Percentiles rank a stretch among this genome's conserved stretches.
phyloP scores from a whole-genome alignment of 2,888 invertebrate species.

The Caenorhabditis doughertyi region DNA sequence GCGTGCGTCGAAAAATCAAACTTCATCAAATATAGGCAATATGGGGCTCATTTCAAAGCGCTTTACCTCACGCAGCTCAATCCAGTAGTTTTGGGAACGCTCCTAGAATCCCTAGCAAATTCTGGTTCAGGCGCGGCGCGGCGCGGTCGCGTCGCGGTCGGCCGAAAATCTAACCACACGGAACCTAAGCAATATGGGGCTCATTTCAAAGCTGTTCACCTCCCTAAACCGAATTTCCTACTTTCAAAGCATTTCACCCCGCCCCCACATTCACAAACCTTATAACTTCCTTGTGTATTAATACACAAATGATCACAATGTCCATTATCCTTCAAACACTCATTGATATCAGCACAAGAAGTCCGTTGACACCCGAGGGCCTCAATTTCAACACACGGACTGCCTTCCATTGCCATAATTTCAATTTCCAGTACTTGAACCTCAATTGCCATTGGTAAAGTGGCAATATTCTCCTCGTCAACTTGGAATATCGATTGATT shows the following conservation, averaged over 20 bases:
- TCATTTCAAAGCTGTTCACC: too few relatives aligned
- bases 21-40: too few relatives aligned
- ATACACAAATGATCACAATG: slow-evolving; percentile 82
- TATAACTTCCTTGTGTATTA: slow-evolving; percentile 87
- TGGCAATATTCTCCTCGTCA: slow-evolving; percentile 50
- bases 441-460: slow-evolving; percentile 70
- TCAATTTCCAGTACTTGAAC: slow-evolving; percentile 67
- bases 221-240: too few relatives aligned
- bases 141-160: not conserved
- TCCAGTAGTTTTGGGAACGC: not conserved
- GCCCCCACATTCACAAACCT: slow-evolving; percentile 23
- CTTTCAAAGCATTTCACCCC: too few relatives aligned
- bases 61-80: not conserved
- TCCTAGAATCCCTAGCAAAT: too few relatives aligned
- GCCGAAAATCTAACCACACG: too few relatives aligned
- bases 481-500: slow-evolving; percentile 47
- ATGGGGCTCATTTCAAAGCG: too few relatives aligned
- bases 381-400: slow-evolving; percentile 76
- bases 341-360: slow-evolving; percentile 79
- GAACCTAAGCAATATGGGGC: too few relatives aligned
- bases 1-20: too few relatives aligned
- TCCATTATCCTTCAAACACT: slow-evolving; percentile 82
- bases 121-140: too few relatives aligned
- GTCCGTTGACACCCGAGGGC: slow-evolving; percentile 70
- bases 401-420: slow-evolving; percentile 71